Base-by-base conservation (phyloP, 2,113 vertebrate genomes). In the Clarias magur region DNA sequence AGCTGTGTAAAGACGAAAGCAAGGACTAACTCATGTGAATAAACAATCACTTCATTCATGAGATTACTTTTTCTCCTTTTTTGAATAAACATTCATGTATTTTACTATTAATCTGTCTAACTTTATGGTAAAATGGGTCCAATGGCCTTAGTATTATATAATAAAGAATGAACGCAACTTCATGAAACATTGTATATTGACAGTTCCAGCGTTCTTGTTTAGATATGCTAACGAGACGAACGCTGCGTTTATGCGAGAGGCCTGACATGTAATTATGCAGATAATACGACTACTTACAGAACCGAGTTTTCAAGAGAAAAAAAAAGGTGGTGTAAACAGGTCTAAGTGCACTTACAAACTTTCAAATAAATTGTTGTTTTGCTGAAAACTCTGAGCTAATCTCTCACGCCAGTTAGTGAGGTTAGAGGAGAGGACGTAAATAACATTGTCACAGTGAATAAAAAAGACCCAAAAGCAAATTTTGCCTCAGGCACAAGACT, bases 221-320 rank as follows among this genome's bases (percentile, higher is more conserved):
- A 76, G n/a, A 54, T 76, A 76, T 76, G 48, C 73, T n/a, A 76
- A 76, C 73, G 11, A 54, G 4, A 54, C 48, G 54, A 53, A 76
- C 73, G 12, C 42, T 54, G 21, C 12, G 6, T 76, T 76, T 76
- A 73, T 48, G 34, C 34, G 1, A 23, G 8, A 73, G 54, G 23
- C 23, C 42, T 54, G 48, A 54, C 23, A 76, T 42, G 21, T 53
- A 76, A 76, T 76, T 53, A 54, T 25, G 48, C n/a, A 76, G 38
- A 75, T 75, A 76, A 76, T 76, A 76, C 54, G 23, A n/a, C 38
- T 76, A 76, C 73, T 76, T 76, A 76, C 53, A 23, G 21, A 48
- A 48, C 19, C 25, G 10, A 75, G 11, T 23, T 42, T 53, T 48
- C 48, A 48, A 15, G 23, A 3, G 2, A 7, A 1, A 3, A 7